phyloP scores from a whole-genome alignment of 2,113 vertebrate species.

The Litocranius walleri region DNA sequence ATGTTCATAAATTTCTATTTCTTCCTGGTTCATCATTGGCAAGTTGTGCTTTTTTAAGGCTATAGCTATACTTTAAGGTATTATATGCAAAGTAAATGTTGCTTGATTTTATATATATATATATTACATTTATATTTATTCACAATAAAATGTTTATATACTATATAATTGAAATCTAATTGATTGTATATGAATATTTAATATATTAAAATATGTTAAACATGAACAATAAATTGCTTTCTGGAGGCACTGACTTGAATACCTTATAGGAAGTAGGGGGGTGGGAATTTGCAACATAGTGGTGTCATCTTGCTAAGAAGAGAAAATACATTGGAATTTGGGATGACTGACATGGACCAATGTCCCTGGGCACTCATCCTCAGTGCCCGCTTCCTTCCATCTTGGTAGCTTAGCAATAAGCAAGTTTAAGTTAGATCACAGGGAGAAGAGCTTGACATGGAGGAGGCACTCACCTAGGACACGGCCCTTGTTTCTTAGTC shows the following conservation, averaged over 20 bases:
- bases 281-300: neutral
- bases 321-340: neutral
- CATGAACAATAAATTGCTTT: neutral
- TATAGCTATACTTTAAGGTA: neutral
- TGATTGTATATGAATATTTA: neutral
- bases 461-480: neutral
- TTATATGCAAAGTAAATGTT: neutral
- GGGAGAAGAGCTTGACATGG: neutral
- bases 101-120: neutral
- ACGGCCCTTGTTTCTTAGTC: neutral
- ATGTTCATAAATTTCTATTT: neutral
- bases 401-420: neutral
- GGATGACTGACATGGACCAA: neutral
- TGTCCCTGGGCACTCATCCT: neutral
- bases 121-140: neutral
- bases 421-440: neutral
- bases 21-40: neutral
- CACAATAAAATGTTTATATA: neutral
- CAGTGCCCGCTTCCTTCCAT: neutral
- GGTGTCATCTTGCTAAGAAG: neutral
- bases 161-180: neutral
- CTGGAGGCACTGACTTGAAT: neutral
- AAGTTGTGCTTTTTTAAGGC: neutral
- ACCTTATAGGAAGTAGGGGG: neutral
- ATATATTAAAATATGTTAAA: neutral